A percentile compares a stretch with the other conserved stretches of the same genome.
These are phyloP conservation scores for Bimastos eiseni DNA, from an alignment of 2,888 invertebrate genomes.

Conservation along the genomic window DNA sequence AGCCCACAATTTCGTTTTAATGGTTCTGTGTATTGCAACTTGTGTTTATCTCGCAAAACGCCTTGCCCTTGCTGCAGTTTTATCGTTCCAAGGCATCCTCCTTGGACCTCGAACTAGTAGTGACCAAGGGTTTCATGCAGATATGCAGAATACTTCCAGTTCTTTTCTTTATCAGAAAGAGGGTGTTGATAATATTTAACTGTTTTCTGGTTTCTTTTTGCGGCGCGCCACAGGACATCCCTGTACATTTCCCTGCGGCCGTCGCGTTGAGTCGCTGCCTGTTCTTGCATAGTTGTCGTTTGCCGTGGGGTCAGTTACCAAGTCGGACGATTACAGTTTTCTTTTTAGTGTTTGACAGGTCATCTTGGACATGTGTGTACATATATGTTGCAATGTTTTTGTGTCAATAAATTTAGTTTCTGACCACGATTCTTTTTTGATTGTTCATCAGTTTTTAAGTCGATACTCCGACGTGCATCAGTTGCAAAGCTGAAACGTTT, in stretches of 20 bases:
- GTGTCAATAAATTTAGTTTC: slow-evolving; percentile 9
- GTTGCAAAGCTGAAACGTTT: too few species aligned
- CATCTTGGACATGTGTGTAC: not conserved
- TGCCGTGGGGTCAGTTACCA: not conserved
- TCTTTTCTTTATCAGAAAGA: not conserved
- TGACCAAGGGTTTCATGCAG: too few species aligned
- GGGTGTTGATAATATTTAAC: not conserved
- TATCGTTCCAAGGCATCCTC: not conserved
- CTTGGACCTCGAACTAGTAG: not conserved
- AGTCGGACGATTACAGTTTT: not conserved
- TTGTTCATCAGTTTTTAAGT: not conserved
- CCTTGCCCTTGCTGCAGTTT: not conserved
- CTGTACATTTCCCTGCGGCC: not conserved
- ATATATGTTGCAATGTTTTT: slow-evolving; percentile 1
- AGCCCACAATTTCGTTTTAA: not conserved
- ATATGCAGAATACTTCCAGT: not conserved
- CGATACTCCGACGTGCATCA: too few species aligned
- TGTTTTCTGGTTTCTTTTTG: not conserved
- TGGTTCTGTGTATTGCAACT: not conserved
- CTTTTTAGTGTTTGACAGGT: not conserved
- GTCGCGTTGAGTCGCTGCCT: not conserved
- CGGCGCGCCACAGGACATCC: not conserved
- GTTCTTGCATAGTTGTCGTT: not conserved
- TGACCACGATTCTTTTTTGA: not conserved
- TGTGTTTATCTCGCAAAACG: not conserved